Base-by-base conservation (phyloP, 2,113 vertebrate genomes). In the Bubo scandiacus region DNA sequence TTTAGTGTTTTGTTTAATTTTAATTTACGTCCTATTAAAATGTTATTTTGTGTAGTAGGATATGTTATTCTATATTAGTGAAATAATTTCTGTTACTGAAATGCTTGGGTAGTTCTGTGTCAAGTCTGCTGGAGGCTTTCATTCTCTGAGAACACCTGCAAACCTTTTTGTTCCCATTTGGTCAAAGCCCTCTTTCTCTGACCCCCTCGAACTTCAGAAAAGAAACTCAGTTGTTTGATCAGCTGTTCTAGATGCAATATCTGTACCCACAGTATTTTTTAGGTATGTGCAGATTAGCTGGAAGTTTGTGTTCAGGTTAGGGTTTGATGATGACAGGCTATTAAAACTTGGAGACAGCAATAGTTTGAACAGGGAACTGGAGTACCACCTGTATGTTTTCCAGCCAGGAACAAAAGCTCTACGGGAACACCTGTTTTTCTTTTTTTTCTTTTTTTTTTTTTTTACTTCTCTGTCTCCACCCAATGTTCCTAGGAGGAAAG, bases 401-500 rank as follows among this genome's bases (percentile, higher is more conserved):
- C 55, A 93, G 42, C 3, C 17, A 70, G n/a, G 47, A 94, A 67
- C 71, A 91, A 93, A 87, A 95, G 51, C 81, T 55, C 42, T 67
- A 72, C 23, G 72, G 84, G 63, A 92, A 86, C 88, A 96, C 92
- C 93, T 96, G 85, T 58, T 96, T 96, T 94, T 94, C 58, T 66
- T 47, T 49, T 22, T 43, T 16, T 47, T 36, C 36, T 47, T 47
- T 47, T 30, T 81, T 86, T 62, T 22, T n/a, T 61, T 86, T 86
- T 88, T 75, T 5, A 40, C 23, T 89, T 89, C 51, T 94, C 54
- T 81, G 52, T 81, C 86, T 65, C 81, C 91, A 95, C 94, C 91
- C 84, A 91, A 42, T 83, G 45, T 90, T 89, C 72, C 73, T 86
- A 47, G 15, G 82, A 85, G 52, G 43, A 71, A 78, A 96, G 85